Evolutionary conservation across 2,888 invertebrate species (phyloP), one percentile per base, ranked within the genome.

Genomic region (Coelinius sp.): DNA sequence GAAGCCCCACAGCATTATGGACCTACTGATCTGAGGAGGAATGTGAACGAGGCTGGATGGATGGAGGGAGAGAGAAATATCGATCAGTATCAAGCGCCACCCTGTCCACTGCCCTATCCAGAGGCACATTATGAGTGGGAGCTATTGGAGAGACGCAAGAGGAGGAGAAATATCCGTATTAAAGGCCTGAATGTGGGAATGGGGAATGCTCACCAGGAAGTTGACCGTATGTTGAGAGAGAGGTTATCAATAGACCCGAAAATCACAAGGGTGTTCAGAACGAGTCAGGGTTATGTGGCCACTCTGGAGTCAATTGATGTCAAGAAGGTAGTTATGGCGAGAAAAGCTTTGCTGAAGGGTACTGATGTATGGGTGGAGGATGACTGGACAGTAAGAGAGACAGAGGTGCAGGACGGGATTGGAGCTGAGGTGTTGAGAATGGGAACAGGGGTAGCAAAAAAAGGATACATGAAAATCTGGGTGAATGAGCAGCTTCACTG

Each of bases 301-400:
- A 52, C 63, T 12, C 3, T 64, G 8, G 65, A 7, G 5, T 52
- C 64, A 24, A 52, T 24, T 38, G 52, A 38, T 5, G 17, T 7
- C 1, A 70, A 64, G 2, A 38, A 14, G 6, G 20, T 6, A 12
- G 38, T 70, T 0, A 52, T 70, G 53, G 53, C 7, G 38, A 52
- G 41, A 20, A 67, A 41, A 7, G 24, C 25, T 0, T 17, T 17
- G 22, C 31, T 41, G n/a, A 25, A 62, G 6, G 49, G 24, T 0
- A n/a, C 59, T 5, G 46, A 17, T 14, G 14, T 59, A 22, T 38
- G 46, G 62, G 27, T 68, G 1, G 68, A 38, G 5, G 67, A 67
- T 27, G 71, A 71, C 17, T 49, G 56, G 31, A 71, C 67, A 14
- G 12, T 27, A 38, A 56, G 62, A 35, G 68, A 71, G 17, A 3